A percentile compares a stretch with the other conserved stretches of the same genome.
phyloP scores from a whole-genome alignment of 2,888 invertebrate genomes.

The Eupithecia abbreviata region DNA sequence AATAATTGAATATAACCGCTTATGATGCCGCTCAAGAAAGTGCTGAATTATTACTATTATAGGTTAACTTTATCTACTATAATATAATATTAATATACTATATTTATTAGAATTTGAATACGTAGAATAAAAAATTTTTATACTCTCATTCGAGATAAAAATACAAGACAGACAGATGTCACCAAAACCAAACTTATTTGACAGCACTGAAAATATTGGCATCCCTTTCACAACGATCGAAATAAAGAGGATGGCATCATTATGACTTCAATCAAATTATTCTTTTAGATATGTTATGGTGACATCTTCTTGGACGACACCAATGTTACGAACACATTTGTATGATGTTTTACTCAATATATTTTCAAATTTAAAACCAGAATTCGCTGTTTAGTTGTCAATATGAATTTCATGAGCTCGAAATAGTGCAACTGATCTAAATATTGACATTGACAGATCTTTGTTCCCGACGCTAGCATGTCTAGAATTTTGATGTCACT shows the following conservation, averaged over 20 bases:
- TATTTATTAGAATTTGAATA: too few species aligned
- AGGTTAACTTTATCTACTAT: neutral
- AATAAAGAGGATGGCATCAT: too few species aligned
- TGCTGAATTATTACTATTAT: neutral
- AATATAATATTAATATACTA: too few species aligned
- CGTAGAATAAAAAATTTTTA: too few species aligned
- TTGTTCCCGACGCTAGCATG: slow-evolving; percentile 13
- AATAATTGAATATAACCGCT: slow-evolving; percentile 20
- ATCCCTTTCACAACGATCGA: too few species aligned
- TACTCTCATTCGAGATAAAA: too few species aligned
- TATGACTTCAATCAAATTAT: too few species aligned
- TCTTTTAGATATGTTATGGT: too few species aligned
- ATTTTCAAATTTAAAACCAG: neutral
- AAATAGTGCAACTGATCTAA: slow-evolving; percentile 35
- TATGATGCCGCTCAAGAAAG: slow-evolving; percentile 4
- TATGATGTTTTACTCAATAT: neutral
- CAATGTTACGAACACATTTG: neutral
- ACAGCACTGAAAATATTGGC: too few species aligned
- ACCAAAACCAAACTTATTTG: too few species aligned
- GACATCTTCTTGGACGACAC: too few species aligned
- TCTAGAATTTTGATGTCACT: slow-evolving; percentile 28
- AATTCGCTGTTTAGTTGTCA: neutral
- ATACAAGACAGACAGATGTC: too few species aligned
- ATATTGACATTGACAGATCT: slow-evolving; percentile 40
- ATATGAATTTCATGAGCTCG: slow-evolving; percentile 41